phyloP scores from a whole-genome alignment of 1,140 invertebrate genomes.

The Eriosoma lanigerum region DNA sequence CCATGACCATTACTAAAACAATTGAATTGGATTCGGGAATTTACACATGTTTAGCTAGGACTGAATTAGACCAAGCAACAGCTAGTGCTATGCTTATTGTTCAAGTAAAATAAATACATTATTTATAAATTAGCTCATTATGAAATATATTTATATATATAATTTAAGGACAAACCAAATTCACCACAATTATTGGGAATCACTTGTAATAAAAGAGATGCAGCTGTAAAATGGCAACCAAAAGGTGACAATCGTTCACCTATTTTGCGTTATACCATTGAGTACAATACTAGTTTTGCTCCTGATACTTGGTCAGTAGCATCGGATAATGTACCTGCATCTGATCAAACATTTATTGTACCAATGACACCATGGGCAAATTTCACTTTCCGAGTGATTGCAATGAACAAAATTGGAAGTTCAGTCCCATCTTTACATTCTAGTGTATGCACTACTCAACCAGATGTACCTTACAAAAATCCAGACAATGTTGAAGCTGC shows the following conservation, averaged over 20 bases:
- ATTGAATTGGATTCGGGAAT: conserved; percentile 90
- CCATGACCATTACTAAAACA: conserved; percentile 90
- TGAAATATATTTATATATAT: no score
- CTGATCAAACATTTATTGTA: conserved; percentile 72
- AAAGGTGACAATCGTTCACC: conserved; percentile 92
- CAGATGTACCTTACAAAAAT: conserved; percentile 90
- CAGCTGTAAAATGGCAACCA: conserved; percentile 79
- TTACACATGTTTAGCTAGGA: conserved; percentile 94
- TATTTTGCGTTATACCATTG: conserved; percentile 87
- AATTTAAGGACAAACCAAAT: conserved; percentile 82
- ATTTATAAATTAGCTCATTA: conserved; percentile 48
- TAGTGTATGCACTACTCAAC: conserved; percentile 79
- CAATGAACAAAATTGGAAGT: conserved; percentile 88
- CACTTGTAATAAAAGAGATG: conserved; percentile 70
- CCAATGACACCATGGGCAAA: conserved; percentile 89
- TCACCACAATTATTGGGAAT: conserved; percentile 72
- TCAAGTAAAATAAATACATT: conserved; percentile 63
- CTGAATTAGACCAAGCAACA: conserved; percentile 79
- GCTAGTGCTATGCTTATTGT: conserved; percentile 88
- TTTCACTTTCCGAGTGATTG: conserved; percentile 94
- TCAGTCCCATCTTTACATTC: conserved; percentile 83
- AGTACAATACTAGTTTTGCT: conserved; percentile 92
- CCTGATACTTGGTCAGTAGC: conserved; percentile 87
- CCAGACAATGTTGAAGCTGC: conserved; percentile 91
- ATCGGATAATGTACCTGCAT: conserved; percentile 74